Evolutionary conservation across 2,797 vertebrate species (phyloP).

Genomic region (Sebastes minor): DNA sequence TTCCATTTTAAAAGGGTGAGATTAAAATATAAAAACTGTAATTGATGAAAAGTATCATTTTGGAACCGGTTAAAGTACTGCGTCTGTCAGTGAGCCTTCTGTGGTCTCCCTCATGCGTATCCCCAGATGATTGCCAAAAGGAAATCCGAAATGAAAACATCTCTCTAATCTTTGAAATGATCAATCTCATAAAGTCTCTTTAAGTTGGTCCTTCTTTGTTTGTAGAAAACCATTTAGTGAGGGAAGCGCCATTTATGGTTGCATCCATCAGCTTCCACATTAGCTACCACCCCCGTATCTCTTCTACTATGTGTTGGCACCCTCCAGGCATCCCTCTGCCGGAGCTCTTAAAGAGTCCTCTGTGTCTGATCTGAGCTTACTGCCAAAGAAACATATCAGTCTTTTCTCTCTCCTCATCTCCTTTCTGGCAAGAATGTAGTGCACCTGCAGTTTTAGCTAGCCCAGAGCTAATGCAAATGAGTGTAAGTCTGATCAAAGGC

Average conservation of each 20-base stretch:
- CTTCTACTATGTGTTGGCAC: conserved; percentile 20
- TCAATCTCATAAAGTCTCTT: not conserved
- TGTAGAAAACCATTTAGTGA: not conserved
- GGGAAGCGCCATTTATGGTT: not conserved
- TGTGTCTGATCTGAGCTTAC: conserved; percentile 56
- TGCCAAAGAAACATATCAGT: conserved; percentile 61
- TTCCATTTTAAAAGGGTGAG: too few relatives aligned
- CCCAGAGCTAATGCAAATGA: conserved; percentile 74
- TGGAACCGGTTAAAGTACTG: not conserved
- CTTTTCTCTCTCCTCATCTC: conserved; percentile 52
- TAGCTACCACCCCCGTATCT: conserved; percentile 34
- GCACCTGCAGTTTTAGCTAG: conserved; percentile 74
- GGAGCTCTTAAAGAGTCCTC: conserved; percentile 62
- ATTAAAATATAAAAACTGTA: not conserved
- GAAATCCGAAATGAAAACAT: not conserved
- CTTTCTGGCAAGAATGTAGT: conserved; percentile 66
- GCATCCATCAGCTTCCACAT: conserved; percentile 42
- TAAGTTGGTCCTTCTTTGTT: not conserved
- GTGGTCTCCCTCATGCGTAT: not conserved
- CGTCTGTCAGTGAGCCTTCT: not conserved
- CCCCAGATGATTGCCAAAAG: not conserved
- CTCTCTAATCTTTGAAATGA: conserved; percentile 8
- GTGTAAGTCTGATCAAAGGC: conserved; percentile 60
- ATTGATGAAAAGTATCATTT: not conserved
- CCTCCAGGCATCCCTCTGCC: conserved; percentile 46